These are phyloP conservation scores for Sycophila sp. DNA, from an alignment of 1,140 invertebrate genomes.

Conservation along the genomic window DNA sequence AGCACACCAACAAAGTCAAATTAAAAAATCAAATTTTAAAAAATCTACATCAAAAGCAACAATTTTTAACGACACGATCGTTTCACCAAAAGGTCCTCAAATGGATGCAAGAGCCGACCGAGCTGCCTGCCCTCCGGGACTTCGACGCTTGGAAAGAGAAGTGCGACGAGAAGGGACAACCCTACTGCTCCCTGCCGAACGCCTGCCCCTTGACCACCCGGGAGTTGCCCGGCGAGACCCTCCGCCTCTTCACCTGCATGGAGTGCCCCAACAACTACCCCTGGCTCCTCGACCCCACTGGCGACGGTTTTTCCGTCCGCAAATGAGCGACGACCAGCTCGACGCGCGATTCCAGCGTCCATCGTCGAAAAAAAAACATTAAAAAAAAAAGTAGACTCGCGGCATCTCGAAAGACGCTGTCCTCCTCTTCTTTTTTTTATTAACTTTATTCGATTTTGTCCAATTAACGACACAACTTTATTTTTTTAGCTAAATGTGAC, in stretches of 20 bases:
- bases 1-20: too few species aligned
- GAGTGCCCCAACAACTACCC: conserved; percentile 96
- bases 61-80: too few species aligned
- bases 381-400: too few species aligned
- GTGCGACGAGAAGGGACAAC: conserved; percentile 93
- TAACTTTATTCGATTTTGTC: too few species aligned
- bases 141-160: conserved; percentile 97
- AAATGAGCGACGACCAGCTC: conserved; percentile 66
- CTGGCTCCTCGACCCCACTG: conserved; percentile 94
- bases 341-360: too few species aligned
- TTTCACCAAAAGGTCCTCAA: conserved; percentile 84
- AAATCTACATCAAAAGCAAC: too few species aligned
- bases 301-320: conserved; percentile 88
- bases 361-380: too few species aligned
- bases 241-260: conserved; percentile 93
- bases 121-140: conserved; percentile 84
- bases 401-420: too few species aligned
- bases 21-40: neutral
- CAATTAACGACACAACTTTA: too few species aligned
- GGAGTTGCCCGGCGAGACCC: conserved; percentile 90
- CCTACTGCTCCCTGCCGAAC: conserved; percentile 91
- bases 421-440: too few species aligned
- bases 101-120: conserved; percentile 97
- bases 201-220: conserved; percentile 88
- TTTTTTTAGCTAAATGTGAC: too few species aligned